phyloP scores from a whole-genome alignment of 2,888 invertebrate species.

The Alviniconcha strummeri region DNA sequence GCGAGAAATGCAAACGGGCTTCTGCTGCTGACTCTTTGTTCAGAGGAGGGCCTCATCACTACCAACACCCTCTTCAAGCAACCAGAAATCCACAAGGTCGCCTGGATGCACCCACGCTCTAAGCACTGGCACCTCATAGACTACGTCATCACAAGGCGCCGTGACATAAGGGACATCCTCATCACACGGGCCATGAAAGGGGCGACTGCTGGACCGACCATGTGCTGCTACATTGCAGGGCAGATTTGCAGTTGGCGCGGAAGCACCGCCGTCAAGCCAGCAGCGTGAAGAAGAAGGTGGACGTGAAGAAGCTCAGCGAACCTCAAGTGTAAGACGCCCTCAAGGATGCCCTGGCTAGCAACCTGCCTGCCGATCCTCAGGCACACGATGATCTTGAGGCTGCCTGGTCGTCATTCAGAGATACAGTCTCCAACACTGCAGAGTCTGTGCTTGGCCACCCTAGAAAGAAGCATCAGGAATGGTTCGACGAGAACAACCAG shows the following conservation, averaged over 20 bases:
- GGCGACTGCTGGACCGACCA: conserved; percentile 36
- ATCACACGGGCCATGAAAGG: conserved; percentile 28
- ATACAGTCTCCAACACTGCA: too few species aligned
- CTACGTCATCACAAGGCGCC: conserved; percentile 28
- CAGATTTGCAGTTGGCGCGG: neutral
- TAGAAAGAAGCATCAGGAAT: too few species aligned
- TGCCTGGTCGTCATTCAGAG: neutral
- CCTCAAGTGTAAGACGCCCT: neutral
- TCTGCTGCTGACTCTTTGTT: too few species aligned
- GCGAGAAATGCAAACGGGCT: too few species aligned
- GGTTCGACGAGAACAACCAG: too few species aligned
- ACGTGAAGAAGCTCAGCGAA: neutral
- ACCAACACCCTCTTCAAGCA: too few species aligned
- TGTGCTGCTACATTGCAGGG: conserved; percentile 20
- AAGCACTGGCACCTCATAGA: conserved; percentile 32
- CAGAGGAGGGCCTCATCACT: too few species aligned
- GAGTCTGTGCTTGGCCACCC: too few species aligned
- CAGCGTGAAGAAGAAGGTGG: neutral
- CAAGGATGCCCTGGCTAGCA: neutral
- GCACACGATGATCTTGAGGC: neutral
- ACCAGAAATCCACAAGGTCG: too few species aligned
- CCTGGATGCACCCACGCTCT: conserved; percentile 32
- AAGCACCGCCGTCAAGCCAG: neutral
- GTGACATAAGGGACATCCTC: conserved; percentile 29
- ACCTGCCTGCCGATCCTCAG: neutral